Evolutionary conservation across 2,113 vertebrate genomes (phyloP), one percentile per base, ranked within the genome.

Genomic region (Lepidothrix coronata): DNA sequence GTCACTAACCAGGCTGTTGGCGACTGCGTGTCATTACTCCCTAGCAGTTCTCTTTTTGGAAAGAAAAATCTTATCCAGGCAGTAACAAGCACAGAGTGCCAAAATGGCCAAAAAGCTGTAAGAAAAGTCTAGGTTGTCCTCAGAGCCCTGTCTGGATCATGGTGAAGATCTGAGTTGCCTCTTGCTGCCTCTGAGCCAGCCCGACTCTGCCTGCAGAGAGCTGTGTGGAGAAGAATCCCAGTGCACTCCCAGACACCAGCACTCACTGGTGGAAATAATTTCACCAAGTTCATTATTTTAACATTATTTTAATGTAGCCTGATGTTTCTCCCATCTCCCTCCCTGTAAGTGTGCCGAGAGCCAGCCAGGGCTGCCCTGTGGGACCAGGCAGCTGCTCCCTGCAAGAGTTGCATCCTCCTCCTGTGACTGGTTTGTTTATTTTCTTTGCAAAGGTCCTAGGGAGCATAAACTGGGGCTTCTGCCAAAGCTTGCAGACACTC

Each of bases 321-420:
- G 61, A 11, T 71, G 46, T 61, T 51, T 31, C n/a, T 85, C 3
- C 33, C 61, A 9, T 19, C 39, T 82, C 35, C 21, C 63, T 48
- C 46, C 25, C 12, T 18, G 17, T 41, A 24, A 21, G 18, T 0
- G 1, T 43, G 58, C 72, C 0, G 1, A 44, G 59, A 11, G 0
- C 43, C 0, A 1, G 24, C 5, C 58, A 2, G 41, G 57, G 67
- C 67, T 91, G 83, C 20, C 66, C 44, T 2, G 0, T 9, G 59
- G 94, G 44, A 66, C 35, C 2, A 12, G 27, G 67, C 54, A 67
- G 52, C 52, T 2, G 39, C 63, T 90, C 55, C 41, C 11, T 1
- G 65, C 10, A 1, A 24, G 55, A 15, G 15, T 72, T 49, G 43
- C 22, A 1, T 21, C 70, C 61, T 81, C 59, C 51, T 81, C n/a